Percentiles rank a stretch among this genome's conserved stretches.
These are phyloP conservation scores for Onychomys leucogaster DNA, from an alignment of 2,797 vertebrate species.

Conservation along the genomic window DNA sequence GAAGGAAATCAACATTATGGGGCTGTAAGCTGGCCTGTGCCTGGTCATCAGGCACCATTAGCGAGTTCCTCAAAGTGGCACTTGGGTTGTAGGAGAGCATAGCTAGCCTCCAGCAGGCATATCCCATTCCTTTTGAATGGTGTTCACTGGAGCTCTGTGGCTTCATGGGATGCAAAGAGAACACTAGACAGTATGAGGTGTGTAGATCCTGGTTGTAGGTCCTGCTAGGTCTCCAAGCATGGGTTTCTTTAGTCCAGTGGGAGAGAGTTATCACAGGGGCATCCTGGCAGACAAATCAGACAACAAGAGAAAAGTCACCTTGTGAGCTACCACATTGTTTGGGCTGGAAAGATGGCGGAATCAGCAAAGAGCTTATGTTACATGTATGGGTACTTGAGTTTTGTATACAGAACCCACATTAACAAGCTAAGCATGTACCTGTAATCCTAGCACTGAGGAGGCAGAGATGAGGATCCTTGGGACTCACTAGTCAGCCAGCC, in stretches of 20 bases:
- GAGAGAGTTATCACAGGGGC: accelerated
- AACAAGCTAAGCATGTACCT: not conserved
- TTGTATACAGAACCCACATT: not conserved
- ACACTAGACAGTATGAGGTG: accelerated
- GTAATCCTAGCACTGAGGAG: not conserved
- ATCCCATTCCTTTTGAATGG: accelerated
- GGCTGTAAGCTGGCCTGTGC: accelerated
- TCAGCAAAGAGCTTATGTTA: not conserved
- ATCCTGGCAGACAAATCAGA: accelerated
- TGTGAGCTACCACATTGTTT: not conserved
- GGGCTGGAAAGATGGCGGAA: not conserved
- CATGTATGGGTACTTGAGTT: not conserved
- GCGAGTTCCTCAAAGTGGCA: not conserved
- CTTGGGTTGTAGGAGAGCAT: not conserved
- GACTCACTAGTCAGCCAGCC: not conserved
- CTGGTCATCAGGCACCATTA: accelerated
- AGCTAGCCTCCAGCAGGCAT: accelerated
- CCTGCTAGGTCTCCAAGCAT: accelerated
- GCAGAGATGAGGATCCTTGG: not conserved
- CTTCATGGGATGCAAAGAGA: accelerated
- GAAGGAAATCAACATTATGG: accelerated
- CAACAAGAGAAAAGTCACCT: accelerated
- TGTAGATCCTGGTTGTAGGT: too few relatives aligned
- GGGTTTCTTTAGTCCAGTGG: accelerated
- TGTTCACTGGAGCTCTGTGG: accelerated